A percentile compares a stretch with the other conserved stretches of the same genome.
These are phyloP conservation scores for Telmatherina bonti DNA, from an alignment of 2,797 vertebrate species.

Conservation along the genomic window DNA sequence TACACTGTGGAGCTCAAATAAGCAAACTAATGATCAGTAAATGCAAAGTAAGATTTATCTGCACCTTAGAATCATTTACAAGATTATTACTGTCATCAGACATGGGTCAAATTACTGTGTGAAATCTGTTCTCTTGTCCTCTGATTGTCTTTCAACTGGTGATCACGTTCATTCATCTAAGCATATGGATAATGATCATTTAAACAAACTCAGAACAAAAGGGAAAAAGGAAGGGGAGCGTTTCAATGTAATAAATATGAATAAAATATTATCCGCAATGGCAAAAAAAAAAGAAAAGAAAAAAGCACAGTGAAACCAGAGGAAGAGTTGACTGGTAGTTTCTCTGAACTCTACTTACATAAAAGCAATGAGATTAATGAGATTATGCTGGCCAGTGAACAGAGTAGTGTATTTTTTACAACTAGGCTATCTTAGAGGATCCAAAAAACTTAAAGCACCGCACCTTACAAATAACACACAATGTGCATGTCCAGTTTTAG, in stretches of 20 bases:
- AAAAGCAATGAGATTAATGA: too few relatives aligned
- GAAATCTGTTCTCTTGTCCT: conserved; percentile 7
- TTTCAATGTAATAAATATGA: background rate
- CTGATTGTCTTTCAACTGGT: conserved; percentile 6
- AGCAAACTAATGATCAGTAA: conserved; percentile 40
- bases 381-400: too few relatives aligned
- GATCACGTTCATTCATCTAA: conserved; percentile 3
- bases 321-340: background rate
- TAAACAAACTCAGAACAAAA: background rate
- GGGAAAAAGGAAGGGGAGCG: background rate
- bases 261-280: background rate
- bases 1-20: conserved; percentile 33
- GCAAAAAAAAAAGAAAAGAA: background rate
- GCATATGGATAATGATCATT: background rate
- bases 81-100: conserved; percentile 17
- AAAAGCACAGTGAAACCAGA: background rate
- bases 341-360: too few relatives aligned
- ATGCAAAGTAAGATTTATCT: conserved; percentile 38
- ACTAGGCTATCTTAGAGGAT: too few relatives aligned
- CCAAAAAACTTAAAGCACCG: too few relatives aligned
- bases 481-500: too few relatives aligned
- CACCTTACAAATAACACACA: too few relatives aligned
- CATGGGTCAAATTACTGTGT: conserved; percentile 7
- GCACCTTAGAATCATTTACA: conserved; percentile 32
- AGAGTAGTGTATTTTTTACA: too few relatives aligned